These are phyloP conservation scores for Panulirus ornatus DNA, from an alignment of 1,140 invertebrate genomes.

Conservation along the genomic window DNA sequence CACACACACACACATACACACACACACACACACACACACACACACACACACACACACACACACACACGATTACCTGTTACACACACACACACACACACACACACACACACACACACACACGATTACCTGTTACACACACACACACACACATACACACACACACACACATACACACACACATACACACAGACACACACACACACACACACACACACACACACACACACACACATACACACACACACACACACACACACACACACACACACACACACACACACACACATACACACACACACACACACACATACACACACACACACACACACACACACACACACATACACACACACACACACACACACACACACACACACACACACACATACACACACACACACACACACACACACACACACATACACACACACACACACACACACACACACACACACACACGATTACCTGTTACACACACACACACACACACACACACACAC, in stretches of 20 bases:
- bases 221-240: neutral
- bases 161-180: too few species aligned
- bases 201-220: neutral
- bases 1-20: slow-evolving; percentile 1
- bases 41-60: neutral
- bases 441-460: neutral
- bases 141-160: too few species aligned
- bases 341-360: slow-evolving; percentile 32
- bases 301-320: slow-evolving; percentile 28
- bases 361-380: neutral
- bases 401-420: neutral
- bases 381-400: slow-evolving; percentile 5
- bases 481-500: too few species aligned
- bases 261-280: slow-evolving; percentile 5
- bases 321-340: slow-evolving; percentile 31
- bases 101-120: too few species aligned
- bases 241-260: neutral
- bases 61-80: neutral
- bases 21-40: neutral
- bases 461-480: too few species aligned
- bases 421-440: neutral
- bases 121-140: neutral
- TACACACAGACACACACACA: neutral
- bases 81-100: too few species aligned
- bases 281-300: slow-evolving; percentile 25